Evolutionary conservation across 2,797 vertebrate species (phyloP), one percentile per base, ranked within the genome.

Genomic region (Oryzias dopingdopingensis): DNA sequence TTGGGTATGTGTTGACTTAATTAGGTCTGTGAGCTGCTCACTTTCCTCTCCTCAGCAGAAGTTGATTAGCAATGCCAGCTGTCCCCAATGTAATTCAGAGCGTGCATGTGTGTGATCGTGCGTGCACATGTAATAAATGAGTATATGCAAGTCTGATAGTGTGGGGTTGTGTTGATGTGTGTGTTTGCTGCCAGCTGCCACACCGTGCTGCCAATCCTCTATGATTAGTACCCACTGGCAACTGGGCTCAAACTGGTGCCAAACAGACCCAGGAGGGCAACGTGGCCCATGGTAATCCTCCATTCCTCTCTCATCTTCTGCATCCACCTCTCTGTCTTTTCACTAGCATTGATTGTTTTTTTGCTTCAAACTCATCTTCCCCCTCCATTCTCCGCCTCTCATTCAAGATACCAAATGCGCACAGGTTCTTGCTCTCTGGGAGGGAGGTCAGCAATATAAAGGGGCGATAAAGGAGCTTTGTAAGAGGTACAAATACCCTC

Each of bases 141-240:
- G 78, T 73, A 56, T 65, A 73, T 78, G 77, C 64, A 70, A 70
- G 80, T 76, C 65, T 82, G 77, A 57, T 56, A 71, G 73, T 67
- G 72, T 42, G 62, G 70, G 26, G 57, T 48, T 74, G 79, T 77
- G 73, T 76, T 62, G 53, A 72, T 72, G 74, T 79, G 64, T 67
- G 49, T 59, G 72, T 42, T 72, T 62, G 81, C 70, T 90, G 89
- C 91, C 92, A 93, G 91, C 91, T 92, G 92, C 91, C 90, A 89
- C 44, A 76, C 81, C 59, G 88, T 61, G 86, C 88, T 90, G 92
- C 91, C 91, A 93, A 92, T 91, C 88, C 88, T 91, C 91, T 88
- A 91, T 91, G 91, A 92, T 92, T 91, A 92, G 90, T 92, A 91
- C 90, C 91, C 88, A 91, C 89, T 92, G 91, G 92, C 91, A 92